Conservation (phyloP, 2,888 invertebrate genomes). For the Atethmia centrago region DNA sequence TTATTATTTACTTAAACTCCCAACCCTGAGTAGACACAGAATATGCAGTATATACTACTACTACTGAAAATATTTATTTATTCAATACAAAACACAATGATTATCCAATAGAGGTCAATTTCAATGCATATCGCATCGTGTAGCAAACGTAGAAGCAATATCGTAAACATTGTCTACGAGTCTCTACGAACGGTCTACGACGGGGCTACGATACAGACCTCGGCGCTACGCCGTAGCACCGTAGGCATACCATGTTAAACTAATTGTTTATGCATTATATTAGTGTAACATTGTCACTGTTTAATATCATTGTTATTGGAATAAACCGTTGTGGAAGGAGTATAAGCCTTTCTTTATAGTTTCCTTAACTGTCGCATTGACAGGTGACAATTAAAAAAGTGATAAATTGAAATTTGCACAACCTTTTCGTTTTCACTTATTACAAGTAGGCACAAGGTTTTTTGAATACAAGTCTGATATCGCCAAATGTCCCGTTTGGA, state of each 20-base stretch:
- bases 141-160: conserved; percentile 43
- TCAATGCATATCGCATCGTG: conserved; percentile 26
- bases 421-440: neutral
- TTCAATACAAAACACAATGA: conserved; percentile 10
- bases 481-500: too few species aligned
- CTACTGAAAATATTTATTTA: neutral
- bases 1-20: neutral
- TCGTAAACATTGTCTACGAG: conserved; percentile 49
- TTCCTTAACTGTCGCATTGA: neutral
- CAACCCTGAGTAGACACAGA: neutral
- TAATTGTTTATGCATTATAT: conserved; percentile 28
- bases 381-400: too few species aligned
- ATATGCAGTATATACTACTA: neutral
- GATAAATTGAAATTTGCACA: neutral
- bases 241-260: conserved; percentile 16
- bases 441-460: neutral
- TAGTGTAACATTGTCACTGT: neutral
- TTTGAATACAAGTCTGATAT: neutral
- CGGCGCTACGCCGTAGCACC: conserved; percentile 51
- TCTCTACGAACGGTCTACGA: conserved; percentile 26
- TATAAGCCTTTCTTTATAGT: neutral
- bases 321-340: neutral
- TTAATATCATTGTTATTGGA: conserved; percentile 8
- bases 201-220: conserved; percentile 34
- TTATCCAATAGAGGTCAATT: conserved; percentile 8